These are phyloP conservation scores for Lithophane ornitopus DNA, from an alignment of 2,888 invertebrate genomes.

Conservation along the genomic window DNA sequence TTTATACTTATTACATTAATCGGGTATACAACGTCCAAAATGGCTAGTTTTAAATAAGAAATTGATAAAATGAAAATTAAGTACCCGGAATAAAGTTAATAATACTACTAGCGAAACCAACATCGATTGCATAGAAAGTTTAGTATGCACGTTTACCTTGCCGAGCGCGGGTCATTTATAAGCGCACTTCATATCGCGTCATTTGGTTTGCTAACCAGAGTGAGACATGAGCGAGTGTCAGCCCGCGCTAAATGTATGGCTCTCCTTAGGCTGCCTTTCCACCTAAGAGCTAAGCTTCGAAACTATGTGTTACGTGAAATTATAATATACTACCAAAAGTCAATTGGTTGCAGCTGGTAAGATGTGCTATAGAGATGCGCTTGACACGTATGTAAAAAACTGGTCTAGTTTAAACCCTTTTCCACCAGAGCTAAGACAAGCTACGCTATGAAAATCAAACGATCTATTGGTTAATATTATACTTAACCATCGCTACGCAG, in stretches of 20 bases:
- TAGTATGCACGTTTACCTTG: slow-evolving; percentile 40
- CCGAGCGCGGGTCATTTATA: slow-evolving; percentile 68
- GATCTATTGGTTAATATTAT: background rate
- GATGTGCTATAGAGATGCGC: background rate
- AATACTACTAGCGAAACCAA: slow-evolving; percentile 10
- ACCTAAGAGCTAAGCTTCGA: background rate
- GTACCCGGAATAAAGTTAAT: slow-evolving; percentile 1
- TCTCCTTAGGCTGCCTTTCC: slow-evolving; percentile 31
- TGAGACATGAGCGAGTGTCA: slow-evolving; percentile 79
- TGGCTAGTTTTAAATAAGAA: background rate
- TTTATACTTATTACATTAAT: background rate
- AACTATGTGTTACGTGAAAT: background rate
- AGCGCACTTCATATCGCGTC: slow-evolving; percentile 78
- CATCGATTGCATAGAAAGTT: slow-evolving; percentile 49
- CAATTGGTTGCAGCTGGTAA: background rate
- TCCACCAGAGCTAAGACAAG: background rate
- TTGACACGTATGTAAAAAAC: too few species aligned
- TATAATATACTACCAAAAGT: too few species aligned
- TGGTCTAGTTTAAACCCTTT: background rate
- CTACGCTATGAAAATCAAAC: background rate
- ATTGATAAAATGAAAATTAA: slow-evolving; percentile 13
- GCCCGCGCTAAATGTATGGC: slow-evolving; percentile 73
- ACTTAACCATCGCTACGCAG: background rate
- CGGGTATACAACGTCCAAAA: background rate
- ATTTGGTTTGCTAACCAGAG: slow-evolving; percentile 82